Evolutionary conservation across 2,113 vertebrate genomes (phyloP), one percentile per base, ranked within the genome.

Genomic region (Tachysurus vachellii): DNA sequence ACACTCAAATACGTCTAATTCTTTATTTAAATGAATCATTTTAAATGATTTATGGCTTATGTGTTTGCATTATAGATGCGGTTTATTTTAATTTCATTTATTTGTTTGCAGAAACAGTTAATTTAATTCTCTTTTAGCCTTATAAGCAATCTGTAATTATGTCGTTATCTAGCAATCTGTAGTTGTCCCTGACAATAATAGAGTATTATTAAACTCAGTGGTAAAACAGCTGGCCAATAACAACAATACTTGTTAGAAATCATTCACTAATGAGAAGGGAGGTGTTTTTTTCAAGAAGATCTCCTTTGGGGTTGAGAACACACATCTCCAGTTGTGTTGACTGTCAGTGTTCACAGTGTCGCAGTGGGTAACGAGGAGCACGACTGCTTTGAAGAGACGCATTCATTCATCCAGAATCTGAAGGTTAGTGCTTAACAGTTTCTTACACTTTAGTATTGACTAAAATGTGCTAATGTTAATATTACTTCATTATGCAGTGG

Each of bases 211-310:
- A 70, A 28, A 50, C 14, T 47, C n/a, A n/a, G 28, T 28, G 61
- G 36, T 64, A 84, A 77, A 79, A 80, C 28, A 80, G 9, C 16
- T 42, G 54, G 77, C 77, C 31, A 76, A 83, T 71, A 21, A 10
- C 68, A 83, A 70, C 50, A 17, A 59, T 17, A 71, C 59, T 68
- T 85, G 86, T 89, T 85, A 85, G 79, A 86, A 91, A 92, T 93
- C 36, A 94, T 93, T 76, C 91, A 92, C 92, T 93, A 94, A 94
- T 94, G 92, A 93, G 93, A 91, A 90, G 93, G 93, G 93, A 93
- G 91, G 93, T 75, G 90, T 76, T 76, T 76, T 50, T n/a, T 16
- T 50, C 36, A 80, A 73, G 88, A 89, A 87, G 91, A 89, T 93
- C 94, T 94, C 93, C 70, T 47, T 90, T 90, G 91, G 93, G 90